These are phyloP conservation scores for human DNA, from an alignment of 2,113 vertebrate genomes.

Conservation along the genomic window DNA sequence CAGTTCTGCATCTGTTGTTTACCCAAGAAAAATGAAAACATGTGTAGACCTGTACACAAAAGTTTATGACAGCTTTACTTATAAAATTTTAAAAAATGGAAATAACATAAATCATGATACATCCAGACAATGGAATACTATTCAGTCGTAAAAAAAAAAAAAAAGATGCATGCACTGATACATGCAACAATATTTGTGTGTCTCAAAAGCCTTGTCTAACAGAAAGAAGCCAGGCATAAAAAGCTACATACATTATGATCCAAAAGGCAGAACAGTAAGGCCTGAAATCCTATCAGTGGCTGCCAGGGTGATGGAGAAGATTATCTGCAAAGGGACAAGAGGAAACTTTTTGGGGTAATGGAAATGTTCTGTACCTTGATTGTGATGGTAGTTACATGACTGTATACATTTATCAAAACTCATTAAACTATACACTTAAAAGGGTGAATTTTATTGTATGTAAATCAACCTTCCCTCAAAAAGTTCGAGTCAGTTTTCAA, in stretches of 20 bases:
- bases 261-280: not conserved
- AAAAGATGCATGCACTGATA: not conserved
- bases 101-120: not conserved
- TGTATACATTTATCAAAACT: not conserved
- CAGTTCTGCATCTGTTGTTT: not conserved
- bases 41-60: not conserved
- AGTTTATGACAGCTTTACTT: not conserved
- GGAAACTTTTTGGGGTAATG: not conserved
- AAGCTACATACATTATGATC: not conserved
- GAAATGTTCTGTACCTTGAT: not conserved
- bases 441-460: not conserved
- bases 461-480: not conserved
- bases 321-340: not conserved
- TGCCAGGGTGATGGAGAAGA: not conserved
- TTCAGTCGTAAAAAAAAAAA: not conserved
- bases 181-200: not conserved
- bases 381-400: not conserved
- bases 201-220: not conserved
- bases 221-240: not conserved
- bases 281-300: not conserved
- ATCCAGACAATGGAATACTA: not conserved
- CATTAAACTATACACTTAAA: not conserved
- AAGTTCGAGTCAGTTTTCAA: constrained; percentile 7
- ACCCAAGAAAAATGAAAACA: not conserved
- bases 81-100: not conserved